Evolutionary conservation across 2,888 invertebrate species (phyloP).

Genomic region (Teleogryllus oceanicus): DNA sequence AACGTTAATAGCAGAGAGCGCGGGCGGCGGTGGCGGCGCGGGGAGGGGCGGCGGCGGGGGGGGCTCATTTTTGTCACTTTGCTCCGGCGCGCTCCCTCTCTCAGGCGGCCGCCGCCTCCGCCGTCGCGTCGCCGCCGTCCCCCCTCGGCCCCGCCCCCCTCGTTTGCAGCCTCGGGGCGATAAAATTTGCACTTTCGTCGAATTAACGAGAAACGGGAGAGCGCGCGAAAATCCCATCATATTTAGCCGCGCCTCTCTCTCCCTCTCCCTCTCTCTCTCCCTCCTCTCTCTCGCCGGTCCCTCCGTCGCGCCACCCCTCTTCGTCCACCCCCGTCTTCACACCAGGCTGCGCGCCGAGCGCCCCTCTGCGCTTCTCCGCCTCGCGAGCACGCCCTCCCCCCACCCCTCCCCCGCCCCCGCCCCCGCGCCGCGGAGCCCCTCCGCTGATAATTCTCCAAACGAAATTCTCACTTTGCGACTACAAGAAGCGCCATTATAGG

Average conservation of each 20-base stretch:
- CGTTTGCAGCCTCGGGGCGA: slow-evolving; percentile 36
- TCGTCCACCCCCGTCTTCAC: slow-evolving; percentile 19
- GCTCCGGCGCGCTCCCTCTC: slow-evolving; percentile 24
- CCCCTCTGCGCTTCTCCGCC: background rate
- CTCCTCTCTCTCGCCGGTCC: background rate
- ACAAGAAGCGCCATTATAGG: slow-evolving; percentile 20
- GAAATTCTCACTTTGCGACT: slow-evolving; percentile 34
- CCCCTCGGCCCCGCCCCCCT: slow-evolving; percentile 27
- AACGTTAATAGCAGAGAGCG: background rate
- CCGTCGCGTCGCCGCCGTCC: slow-evolving; percentile 11
- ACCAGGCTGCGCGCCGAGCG: background rate
- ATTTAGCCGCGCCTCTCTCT: slow-evolving; percentile 28
- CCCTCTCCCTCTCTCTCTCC: background rate
- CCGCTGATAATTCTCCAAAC: slow-evolving; percentile 36
- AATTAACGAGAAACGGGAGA: slow-evolving; percentile 35
- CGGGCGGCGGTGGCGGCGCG: background rate
- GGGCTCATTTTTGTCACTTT: slow-evolving; percentile 30
- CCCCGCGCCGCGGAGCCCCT: slow-evolving; percentile 8
- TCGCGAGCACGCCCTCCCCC: background rate
- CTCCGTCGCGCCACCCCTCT: background rate
- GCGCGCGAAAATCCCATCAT: slow-evolving; percentile 37
- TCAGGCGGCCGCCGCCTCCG: background rate
- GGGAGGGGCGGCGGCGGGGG: background rate
- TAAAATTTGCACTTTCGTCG: slow-evolving; percentile 39
- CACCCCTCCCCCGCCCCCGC: background rate